Conservation (phyloP, 2,113 vertebrate genomes). For the Chascanopsetta lugubris region DNA sequence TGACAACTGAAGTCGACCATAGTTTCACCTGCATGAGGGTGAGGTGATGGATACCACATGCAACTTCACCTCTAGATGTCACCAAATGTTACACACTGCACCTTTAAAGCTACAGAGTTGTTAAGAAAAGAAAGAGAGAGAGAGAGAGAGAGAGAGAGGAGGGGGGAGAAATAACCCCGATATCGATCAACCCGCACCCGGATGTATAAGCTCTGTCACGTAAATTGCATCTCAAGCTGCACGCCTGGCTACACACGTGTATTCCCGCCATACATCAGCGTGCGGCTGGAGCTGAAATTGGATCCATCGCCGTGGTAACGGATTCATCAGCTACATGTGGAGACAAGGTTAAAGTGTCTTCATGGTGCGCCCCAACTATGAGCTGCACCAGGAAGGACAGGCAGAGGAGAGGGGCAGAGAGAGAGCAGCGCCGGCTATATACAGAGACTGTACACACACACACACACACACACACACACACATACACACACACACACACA, state of each 20-base stretch:
- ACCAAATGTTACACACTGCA: no score
- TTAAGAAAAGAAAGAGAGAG: constrained; percentile 17
- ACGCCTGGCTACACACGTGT: constrained; percentile 54
- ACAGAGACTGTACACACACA: constrained; percentile 25
- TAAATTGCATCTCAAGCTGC: constrained; percentile 62
- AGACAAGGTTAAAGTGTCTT: constrained; percentile 55
- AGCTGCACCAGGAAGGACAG: constrained; percentile 62
- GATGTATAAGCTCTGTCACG: constrained; percentile 61
- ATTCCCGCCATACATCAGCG: constrained; percentile 61
- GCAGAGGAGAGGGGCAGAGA: constrained; percentile 41
- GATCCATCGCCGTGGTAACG: constrained; percentile 50
- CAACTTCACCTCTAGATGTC: no score
- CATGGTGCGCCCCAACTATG: constrained; percentile 24
- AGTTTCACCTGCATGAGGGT: no score
- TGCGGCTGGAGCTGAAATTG: constrained; percentile 56
- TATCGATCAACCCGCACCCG: constrained; percentile 52
- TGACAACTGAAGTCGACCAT: no score
- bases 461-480: constrained; percentile 13
- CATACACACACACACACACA: constrained; percentile 22
- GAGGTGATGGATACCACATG: no score
- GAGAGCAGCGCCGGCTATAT: constrained; percentile 29
- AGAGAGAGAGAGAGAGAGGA: constrained; percentile 14
- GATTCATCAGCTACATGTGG: constrained; percentile 64
- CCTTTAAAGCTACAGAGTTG: constrained; percentile 22
- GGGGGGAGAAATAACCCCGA: constrained; percentile 20